Evolutionary conservation across 53 echinoderm and acorn worm genomes (phyloP), one percentile per base, ranked within the genome.

Genomic region (Astropecten irregularis): DNA sequence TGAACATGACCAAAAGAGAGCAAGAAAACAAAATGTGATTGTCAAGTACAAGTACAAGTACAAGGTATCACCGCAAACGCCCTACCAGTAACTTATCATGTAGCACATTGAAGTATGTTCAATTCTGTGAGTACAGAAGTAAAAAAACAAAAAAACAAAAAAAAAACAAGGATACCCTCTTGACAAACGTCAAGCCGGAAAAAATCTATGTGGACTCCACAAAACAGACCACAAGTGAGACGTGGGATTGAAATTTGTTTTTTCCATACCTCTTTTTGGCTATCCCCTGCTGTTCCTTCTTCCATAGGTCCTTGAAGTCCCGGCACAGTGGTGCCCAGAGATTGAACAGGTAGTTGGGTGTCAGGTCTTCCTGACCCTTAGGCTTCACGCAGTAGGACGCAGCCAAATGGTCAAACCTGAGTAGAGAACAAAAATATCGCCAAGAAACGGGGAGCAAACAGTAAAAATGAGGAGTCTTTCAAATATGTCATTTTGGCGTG

Each of bases 221-320:
- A n/a, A n/a, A n/a, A n/a, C n/a, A n/a, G n/a, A n/a, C n/a, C n/a
- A n/a, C n/a, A n/a, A n/a, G n/a, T n/a, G n/a, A n/a, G n/a, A n/a
- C n/a, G n/a, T n/a, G n/a, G n/a, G n/a, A n/a, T n/a, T n/a, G n/a
- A n/a, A n/a, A n/a, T n/a, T n/a, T n/a, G n/a, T n/a, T n/a, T n/a
- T n/a, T n/a, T n/a, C n/a, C 81, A 68, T 22, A 96, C 97, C 89
- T 94, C 50, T 44, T 87, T 62, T 93, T 94, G 28, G 92, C 91
- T 30, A 91, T 83, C 28, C 72, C 70, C 10, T 92, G 91, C 47
- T 89, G 92, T 71, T 94, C 97, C 38, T 96, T 96, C 92, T 94
- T 96, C 97, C 97, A 96, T 1, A 93, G 76, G 57, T 91, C 92
- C 52, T 94, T 94, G 70, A 96, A 96, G 62, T 96, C 97, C 40